phyloP scores from a whole-genome alignment of 2,888 invertebrate species.

The Drosophila paracracens region DNA sequence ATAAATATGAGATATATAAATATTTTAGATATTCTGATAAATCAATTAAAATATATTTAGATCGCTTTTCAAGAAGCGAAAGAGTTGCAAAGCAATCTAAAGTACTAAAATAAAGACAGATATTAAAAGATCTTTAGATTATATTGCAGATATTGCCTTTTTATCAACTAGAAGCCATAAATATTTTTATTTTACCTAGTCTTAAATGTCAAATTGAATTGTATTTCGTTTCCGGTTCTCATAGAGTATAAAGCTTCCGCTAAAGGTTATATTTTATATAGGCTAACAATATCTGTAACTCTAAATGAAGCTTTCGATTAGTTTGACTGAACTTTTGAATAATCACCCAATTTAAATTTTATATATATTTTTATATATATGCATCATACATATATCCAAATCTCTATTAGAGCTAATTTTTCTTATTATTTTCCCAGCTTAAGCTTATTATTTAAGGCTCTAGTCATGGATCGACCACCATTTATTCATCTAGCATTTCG shows the following conservation, averaged over 20 bases:
- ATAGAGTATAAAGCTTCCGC: neutral
- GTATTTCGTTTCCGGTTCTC: no score
- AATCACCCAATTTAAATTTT: neutral
- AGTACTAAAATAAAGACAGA: neutral
- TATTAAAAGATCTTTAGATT: accelerated
- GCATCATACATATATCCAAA: neutral
- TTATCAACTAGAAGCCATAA: accelerated
- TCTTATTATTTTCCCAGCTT: neutral
- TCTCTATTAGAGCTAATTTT: neutral
- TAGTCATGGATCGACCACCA: neutral
- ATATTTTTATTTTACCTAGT: accelerated
- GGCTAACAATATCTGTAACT: accelerated
- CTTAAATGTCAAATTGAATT: no score
- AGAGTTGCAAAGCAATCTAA: neutral
- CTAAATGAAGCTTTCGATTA: neutral
- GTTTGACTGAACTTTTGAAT: accelerated
- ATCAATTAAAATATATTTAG: neutral
- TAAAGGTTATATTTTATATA: neutral
- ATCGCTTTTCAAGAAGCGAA: neutral
- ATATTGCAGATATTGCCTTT: accelerated
- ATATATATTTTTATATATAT: neutral
- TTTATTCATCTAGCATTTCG: neutral
- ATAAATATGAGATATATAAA: no score
- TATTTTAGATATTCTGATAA: no score
- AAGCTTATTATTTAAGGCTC: neutral